phyloP scores from a whole-genome alignment of 2,888 invertebrate species.

The Mimachlamys varia region DNA sequence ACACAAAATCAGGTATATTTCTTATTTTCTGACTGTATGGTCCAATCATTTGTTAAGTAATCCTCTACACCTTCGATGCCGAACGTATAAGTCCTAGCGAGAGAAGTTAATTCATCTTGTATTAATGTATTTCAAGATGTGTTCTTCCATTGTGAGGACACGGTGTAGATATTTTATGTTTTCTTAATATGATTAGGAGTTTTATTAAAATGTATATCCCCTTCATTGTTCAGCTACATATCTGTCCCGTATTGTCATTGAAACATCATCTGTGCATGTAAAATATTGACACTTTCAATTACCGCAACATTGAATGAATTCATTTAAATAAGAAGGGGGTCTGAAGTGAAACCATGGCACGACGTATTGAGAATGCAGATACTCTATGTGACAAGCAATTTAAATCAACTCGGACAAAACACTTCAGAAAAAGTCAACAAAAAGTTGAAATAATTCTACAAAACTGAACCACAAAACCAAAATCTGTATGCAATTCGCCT shows the following conservation, averaged over 20 bases:
- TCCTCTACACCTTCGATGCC: neutral
- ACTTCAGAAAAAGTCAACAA: slow-evolving; percentile 26
- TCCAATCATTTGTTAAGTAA: neutral
- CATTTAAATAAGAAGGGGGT: neutral
- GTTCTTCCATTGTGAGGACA: neutral
- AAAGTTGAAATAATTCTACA: slow-evolving; percentile 19
- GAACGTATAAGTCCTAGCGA: neutral
- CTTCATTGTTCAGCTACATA: neutral
- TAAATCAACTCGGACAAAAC: slow-evolving; percentile 4
- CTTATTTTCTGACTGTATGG: neutral
- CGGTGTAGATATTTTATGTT: neutral
- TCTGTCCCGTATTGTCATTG: neutral
- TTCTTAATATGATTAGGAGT: neutral
- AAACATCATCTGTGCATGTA: slow-evolving; percentile 15
- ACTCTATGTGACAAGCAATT: slow-evolving; percentile 29
- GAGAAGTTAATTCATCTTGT: neutral
- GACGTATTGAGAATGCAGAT: neutral
- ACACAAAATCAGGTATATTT: neutral
- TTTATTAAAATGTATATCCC: neutral
- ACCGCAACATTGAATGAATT: neutral
- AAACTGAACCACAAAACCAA: neutral
- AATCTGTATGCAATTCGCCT: slow-evolving; percentile 22
- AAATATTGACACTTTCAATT: slow-evolving; percentile 36
- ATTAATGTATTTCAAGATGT: too few species aligned
- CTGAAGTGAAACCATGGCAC: neutral